A percentile compares a stretch with the other conserved stretches of the same genome.
These are phyloP conservation scores for Hemiprocne comata DNA, from an alignment of 2,113 vertebrate species.

Conservation along the genomic window DNA sequence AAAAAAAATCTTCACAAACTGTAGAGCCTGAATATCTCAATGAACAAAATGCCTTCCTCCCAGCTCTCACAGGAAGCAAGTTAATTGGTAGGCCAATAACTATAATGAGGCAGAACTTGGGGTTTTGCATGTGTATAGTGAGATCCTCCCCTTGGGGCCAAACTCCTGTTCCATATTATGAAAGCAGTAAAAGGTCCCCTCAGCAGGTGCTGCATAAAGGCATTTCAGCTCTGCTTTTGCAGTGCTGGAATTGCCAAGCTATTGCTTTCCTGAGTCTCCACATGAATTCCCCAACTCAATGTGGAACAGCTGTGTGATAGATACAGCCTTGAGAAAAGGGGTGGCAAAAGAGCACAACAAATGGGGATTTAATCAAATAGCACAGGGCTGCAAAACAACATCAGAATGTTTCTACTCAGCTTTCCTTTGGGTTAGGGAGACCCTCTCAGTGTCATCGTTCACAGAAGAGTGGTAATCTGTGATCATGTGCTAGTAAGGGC, in stretches of 20 bases:
- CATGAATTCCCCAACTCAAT: constrained; percentile 52
- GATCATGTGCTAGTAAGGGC: neutral
- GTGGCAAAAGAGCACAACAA: constrained; percentile 39
- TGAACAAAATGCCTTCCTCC: constrained; percentile 39
- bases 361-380: constrained; percentile 25
- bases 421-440: neutral
- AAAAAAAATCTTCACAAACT: neutral
- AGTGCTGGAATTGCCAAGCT: constrained; percentile 42
- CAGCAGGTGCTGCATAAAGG: constrained; percentile 68
- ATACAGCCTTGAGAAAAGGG: constrained; percentile 53
- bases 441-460: neutral
- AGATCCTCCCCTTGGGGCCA: constrained; percentile 69
- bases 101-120: constrained; percentile 70
- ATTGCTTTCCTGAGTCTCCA: constrained; percentile 53
- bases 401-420: neutral
- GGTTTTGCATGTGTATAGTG: constrained; percentile 54
- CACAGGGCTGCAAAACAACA: neutral
- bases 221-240: constrained; percentile 51
- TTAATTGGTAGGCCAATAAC: constrained; percentile 69
- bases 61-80: constrained; percentile 63
- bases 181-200: constrained; percentile 70
- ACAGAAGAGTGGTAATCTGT: neutral
- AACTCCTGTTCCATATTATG: constrained; percentile 71
- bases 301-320: constrained; percentile 63
- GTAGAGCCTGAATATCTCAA: constrained; percentile 14